These are phyloP conservation scores for Schizopygopsis pylzovi DNA, from an alignment of 2,797 vertebrate species.

Conservation along the genomic window DNA sequence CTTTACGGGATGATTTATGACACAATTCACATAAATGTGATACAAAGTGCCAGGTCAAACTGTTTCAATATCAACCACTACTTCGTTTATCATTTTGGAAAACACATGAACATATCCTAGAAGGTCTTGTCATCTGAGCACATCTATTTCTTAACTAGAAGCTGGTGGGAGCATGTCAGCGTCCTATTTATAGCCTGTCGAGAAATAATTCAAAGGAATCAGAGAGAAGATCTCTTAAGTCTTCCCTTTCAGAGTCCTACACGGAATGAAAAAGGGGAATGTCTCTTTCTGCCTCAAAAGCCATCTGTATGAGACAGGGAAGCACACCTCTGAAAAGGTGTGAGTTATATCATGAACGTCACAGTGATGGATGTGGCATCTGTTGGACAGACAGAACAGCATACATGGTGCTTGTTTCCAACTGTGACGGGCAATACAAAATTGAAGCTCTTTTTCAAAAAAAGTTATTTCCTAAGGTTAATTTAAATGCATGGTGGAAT, in stretches of 20 bases:
- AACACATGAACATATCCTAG: conserved; percentile 9
- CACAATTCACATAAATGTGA: background rate
- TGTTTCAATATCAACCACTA: background rate
- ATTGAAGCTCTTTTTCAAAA: background rate
- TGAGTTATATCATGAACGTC: conserved; percentile 31
- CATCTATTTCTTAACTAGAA: conserved; percentile 53
- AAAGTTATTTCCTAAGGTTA: background rate
- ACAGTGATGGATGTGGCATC: conserved; percentile 47
- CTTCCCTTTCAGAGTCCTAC: conserved; percentile 43
- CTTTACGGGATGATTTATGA: background rate
- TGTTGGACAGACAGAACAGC: conserved; percentile 32
- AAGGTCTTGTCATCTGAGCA: conserved; percentile 46
- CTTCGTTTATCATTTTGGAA: background rate
- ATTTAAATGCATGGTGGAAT: background rate
- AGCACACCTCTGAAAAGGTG: conserved; percentile 41
- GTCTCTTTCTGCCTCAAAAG: conserved; percentile 50
- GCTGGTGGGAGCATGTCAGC: conserved; percentile 52
- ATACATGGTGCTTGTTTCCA: conserved; percentile 8
- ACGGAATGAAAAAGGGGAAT: conserved; percentile 49
- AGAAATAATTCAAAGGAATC: conserved; percentile 67
- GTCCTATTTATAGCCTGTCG: conserved; percentile 62
- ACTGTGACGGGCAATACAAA: conserved; percentile 7
- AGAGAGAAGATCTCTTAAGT: conserved; percentile 61
- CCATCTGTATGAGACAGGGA: conserved; percentile 27
- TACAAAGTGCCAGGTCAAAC: background rate